Base-by-base conservation (phyloP, 2,113 vertebrate species). In the Centropus bengalensis region DNA sequence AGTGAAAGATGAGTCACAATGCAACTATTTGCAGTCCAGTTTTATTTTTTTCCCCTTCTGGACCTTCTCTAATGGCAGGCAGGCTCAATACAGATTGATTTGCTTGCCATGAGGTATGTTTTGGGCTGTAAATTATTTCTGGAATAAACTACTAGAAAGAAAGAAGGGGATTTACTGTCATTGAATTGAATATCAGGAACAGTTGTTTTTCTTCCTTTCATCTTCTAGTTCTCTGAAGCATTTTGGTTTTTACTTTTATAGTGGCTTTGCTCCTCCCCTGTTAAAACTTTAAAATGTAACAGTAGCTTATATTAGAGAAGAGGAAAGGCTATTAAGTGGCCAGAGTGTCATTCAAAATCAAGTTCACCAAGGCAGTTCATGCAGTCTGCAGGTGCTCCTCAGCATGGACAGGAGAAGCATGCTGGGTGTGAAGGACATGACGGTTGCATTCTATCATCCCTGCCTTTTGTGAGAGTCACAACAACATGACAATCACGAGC, bases 91-190 rank as follows among this genome's bases (percentile, higher is more conserved):
- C 33, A 82, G 89, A 94, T 93, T 79, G 79, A 92, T 47, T 36
- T 82, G 54, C 24, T 73, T 58, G 74, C 73, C 45, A 21, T 77
- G 76, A 87, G 38, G 40, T 58, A 81, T 0, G 0, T 94, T 95
- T 91, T 79, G 32, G 76, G 73, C 22, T 8, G 81, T 93, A 96
- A 95, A 96, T 60, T 86, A 77, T 86, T 84, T 83, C 54, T 63
- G 21, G 38, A 62, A 81, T 93, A 91, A 95, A 82, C 11, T 23
- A 42, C 40, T 23, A 5, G 38, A 36, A 79, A 93, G 91, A 70
- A 24, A 36, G 36, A 45, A 71, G 1, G 9, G 66, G 14, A 83
- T 59, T 75, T 84, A 88, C 36, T 86, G 82, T 69, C 63, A 24
- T 68, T 19, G 59, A 84, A 64, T 91, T 69, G 64, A 92, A 44